Conservation (phyloP, 92 coral and sea anemone species). For the Palythoa grandis region DNA sequence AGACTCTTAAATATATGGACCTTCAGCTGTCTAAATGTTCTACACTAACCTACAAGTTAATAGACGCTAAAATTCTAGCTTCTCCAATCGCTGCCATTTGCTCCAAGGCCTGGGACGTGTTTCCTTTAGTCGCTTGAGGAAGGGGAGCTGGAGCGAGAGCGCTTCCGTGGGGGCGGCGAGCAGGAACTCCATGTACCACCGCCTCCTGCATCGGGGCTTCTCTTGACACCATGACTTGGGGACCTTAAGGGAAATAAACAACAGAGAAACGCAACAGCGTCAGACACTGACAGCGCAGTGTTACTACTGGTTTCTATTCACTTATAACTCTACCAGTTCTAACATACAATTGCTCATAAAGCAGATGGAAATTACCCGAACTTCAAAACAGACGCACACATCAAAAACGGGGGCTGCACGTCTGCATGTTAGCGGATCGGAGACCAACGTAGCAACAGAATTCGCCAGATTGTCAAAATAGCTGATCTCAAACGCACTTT, state of each 20-base stretch:
- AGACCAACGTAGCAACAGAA: too few species aligned
- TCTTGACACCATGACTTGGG: background rate
- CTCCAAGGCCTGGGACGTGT: background rate
- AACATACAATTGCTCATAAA: too few species aligned
- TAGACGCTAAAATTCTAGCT: slow-evolving; percentile 24
- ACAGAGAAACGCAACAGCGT: slow-evolving; percentile 19
- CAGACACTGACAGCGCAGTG: background rate
- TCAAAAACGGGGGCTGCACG: too few species aligned
- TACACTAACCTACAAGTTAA: slow-evolving; percentile 42
- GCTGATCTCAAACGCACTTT: background rate
- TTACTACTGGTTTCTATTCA: background rate
- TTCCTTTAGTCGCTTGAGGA: background rate
- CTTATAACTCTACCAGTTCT: background rate
- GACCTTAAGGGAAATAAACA: slow-evolving; percentile 12
- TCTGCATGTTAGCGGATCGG: too few species aligned
- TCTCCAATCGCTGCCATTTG: slow-evolving; percentile 7
- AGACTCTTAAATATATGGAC: too few species aligned
- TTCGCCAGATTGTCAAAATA: too few species aligned
- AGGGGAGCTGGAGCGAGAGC: slow-evolving; percentile 37
- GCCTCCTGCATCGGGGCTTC: slow-evolving; percentile 20
- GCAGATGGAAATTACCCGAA: too few species aligned
- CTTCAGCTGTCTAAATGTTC: background rate
- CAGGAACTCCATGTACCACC: slow-evolving; percentile 14
- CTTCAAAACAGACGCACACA: too few species aligned
- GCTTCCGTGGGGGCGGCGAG: slow-evolving; percentile 44